Percentiles rank a stretch among this genome's conserved stretches.
phyloP scores from a whole-genome alignment of 1,140 invertebrate genomes.

The Bombus sylvicola region DNA sequence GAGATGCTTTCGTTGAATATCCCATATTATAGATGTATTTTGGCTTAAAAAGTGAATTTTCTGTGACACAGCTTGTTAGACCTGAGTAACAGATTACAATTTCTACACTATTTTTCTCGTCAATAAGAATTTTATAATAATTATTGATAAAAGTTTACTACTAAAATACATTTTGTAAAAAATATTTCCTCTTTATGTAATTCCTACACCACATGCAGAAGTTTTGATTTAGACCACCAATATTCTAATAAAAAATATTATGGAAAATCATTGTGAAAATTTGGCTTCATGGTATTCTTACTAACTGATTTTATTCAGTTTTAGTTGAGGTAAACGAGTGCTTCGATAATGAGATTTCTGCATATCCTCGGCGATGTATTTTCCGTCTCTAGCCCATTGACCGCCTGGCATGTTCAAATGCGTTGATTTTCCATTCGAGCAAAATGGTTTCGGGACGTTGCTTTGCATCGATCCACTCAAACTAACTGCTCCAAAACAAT shows the following conservation, averaged over 20 bases:
- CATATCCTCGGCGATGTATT: constrained; percentile 87
- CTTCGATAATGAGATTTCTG: constrained; percentile 84
- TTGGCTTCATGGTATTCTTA: neutral
- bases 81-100: constrained; percentile 61
- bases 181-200: neutral
- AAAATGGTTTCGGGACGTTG: constrained; percentile 88
- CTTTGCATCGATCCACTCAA: constrained; percentile 89
- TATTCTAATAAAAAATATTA: neutral
- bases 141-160: neutral
- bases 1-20: constrained; percentile 53
- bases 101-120: neutral
- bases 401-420: constrained; percentile 90
- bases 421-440: constrained; percentile 83
- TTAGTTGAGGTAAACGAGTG: neutral
- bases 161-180: neutral
- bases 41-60: constrained; percentile 35
- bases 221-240: neutral
- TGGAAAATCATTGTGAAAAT: neutral
- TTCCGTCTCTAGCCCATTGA: constrained; percentile 86
- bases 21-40: constrained; percentile 5
- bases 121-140: neutral
- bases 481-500: constrained; percentile 87
- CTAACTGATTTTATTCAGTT: constrained; percentile 14
- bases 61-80: constrained; percentile 49
- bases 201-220: neutral